Evolutionary conservation across 2,113 vertebrate species (phyloP).

Genomic region (Donacobius atricapilla): DNA sequence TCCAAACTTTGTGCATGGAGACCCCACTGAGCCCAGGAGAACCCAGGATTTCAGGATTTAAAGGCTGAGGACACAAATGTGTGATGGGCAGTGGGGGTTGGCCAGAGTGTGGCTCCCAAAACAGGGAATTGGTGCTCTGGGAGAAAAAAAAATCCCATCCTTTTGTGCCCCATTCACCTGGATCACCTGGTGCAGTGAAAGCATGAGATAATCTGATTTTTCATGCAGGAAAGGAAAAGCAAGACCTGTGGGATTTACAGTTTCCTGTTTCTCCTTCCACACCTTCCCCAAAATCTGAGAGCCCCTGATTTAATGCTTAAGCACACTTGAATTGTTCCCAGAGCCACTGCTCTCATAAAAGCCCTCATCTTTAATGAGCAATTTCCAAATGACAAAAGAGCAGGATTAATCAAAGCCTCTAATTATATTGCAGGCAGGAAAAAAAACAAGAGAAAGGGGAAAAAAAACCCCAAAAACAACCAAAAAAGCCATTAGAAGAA

Average conservation of each 20-base stretch:
- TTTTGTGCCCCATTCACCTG: not conserved
- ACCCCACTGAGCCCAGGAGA: not conserved
- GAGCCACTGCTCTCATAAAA: constrained; percentile 45
- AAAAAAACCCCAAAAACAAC: too few relatives aligned
- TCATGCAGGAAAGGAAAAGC: not conserved
- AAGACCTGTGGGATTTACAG: not conserved
- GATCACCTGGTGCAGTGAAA: not conserved
- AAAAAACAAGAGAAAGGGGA: too few relatives aligned
- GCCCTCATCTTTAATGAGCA: constrained; percentile 59
- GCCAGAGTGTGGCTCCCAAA: not conserved
- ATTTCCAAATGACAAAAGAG: constrained; percentile 62
- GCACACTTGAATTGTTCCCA: constrained; percentile 40
- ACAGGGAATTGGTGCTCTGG: not conserved
- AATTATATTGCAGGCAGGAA: constrained; percentile 49
- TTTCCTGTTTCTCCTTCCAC: not conserved
- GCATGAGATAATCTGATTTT: not conserved
- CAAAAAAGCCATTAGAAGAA: not conserved
- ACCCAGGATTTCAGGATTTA: accelerated
- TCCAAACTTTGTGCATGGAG: not conserved
- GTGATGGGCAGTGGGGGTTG: not conserved
- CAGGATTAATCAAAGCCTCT: constrained; percentile 67
- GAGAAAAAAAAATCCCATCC: not conserved
- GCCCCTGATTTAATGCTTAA: constrained; percentile 39
- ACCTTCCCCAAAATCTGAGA: not conserved
- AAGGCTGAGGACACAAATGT: accelerated